These are phyloP conservation scores for Brachycybe producta DNA, from an alignment of 2,888 invertebrate species.

Conservation along the genomic window DNA sequence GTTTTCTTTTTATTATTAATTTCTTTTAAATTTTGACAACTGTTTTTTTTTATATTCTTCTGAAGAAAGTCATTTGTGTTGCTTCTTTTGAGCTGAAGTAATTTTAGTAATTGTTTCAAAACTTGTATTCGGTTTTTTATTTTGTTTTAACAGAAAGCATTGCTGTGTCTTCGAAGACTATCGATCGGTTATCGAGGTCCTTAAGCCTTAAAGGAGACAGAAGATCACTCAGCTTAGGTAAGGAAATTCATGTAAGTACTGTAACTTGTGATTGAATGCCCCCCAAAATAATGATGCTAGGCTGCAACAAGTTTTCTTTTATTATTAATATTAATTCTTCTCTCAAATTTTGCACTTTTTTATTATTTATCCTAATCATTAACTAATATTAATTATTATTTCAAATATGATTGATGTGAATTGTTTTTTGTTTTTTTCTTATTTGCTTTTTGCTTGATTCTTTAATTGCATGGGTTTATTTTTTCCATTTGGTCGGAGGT, in stretches of 20 bases:
- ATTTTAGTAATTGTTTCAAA: slow-evolving; percentile 1
- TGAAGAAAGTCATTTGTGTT: no score
- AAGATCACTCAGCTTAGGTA: slow-evolving; percentile 16
- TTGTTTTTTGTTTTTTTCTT: no score
- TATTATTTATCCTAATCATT: neutral
- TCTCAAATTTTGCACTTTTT: neutral
- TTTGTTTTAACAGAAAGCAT: slow-evolving; percentile 1
- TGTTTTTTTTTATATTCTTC: no score
- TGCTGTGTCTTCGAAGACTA: neutral
- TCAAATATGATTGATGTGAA: no score
- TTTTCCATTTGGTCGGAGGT: no score
- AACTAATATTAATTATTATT: neutral
- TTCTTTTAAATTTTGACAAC: no score
- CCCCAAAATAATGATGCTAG: neutral
- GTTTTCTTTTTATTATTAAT: no score
- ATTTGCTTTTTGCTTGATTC: no score
- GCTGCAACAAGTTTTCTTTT: no score
- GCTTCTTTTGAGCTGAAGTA: no score
- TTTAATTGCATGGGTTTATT: no score
- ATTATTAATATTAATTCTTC: neutral
- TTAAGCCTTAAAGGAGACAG: slow-evolving; percentile 19
- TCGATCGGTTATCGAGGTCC: slow-evolving; percentile 16
- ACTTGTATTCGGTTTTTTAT: neutral
- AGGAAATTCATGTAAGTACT: no score
- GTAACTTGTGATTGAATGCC: neutral